Conservation (phyloP, 2,113 vertebrate genomes). For the Corvus cornix region DNA sequence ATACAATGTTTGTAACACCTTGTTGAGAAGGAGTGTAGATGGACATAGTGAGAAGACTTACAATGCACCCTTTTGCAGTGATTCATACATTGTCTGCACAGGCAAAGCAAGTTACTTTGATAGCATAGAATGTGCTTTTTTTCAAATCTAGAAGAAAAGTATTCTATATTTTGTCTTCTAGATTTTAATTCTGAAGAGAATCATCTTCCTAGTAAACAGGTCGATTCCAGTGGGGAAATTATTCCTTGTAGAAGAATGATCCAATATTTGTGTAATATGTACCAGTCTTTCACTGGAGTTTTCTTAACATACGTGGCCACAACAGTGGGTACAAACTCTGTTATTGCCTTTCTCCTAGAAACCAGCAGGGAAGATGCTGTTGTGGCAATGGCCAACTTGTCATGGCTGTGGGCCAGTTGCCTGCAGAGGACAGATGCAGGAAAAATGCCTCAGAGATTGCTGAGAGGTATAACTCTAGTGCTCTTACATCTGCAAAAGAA, state of each 20-base stretch:
- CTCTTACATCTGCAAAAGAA: conserved; percentile 14
- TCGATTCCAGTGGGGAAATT: background rate
- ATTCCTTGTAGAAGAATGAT: background rate
- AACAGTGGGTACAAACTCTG: background rate
- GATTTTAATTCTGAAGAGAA: background rate
- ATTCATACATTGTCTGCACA: background rate
- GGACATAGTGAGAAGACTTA: background rate
- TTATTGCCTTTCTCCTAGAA: background rate
- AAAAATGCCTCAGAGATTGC: conserved; percentile 14
- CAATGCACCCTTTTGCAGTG: background rate
- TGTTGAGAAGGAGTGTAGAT: background rate
- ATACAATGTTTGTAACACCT: background rate
- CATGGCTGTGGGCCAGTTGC: background rate
- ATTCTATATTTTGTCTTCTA: background rate
- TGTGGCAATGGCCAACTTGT: background rate
- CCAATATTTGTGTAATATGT: background rate
- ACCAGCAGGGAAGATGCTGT: background rate
- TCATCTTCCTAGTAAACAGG: background rate
- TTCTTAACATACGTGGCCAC: background rate
- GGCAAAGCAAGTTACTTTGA: background rate
- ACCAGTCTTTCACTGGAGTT: background rate
- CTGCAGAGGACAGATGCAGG: background rate
- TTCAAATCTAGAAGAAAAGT: background rate
- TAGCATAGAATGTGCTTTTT: background rate
- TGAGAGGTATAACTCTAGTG: background rate